Conservation (phyloP, 1,140 invertebrate species). For the Anastrepha obliqua region DNA sequence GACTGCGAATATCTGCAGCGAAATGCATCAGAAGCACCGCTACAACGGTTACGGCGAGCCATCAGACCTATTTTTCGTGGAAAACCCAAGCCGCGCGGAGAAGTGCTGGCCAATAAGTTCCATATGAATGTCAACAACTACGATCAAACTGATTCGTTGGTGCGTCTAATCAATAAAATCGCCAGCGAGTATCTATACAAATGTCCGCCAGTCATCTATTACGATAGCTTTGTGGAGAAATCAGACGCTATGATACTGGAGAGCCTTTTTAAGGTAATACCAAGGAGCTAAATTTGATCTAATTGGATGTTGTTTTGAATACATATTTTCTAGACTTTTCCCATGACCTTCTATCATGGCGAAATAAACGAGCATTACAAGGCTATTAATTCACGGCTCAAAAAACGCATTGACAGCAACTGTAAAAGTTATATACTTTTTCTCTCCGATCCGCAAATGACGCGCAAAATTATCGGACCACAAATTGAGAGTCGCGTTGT, state of each 20-base stretch:
- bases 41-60: slow-evolving; percentile 61
- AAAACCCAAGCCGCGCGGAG: slow-evolving; percentile 77
- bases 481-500: slow-evolving; percentile 78
- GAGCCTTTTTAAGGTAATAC: slow-evolving; percentile 75
- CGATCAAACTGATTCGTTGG: slow-evolving; percentile 76
- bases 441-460: slow-evolving; percentile 78
- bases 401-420: slow-evolving; percentile 66
- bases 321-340: slow-evolving; percentile 73
- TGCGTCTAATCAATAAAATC: slow-evolving; percentile 77
- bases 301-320: neutral
- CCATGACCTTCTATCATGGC: slow-evolving; percentile 78
- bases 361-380: slow-evolving; percentile 75
- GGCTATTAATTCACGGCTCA: slow-evolving; percentile 62
- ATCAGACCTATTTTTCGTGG: slow-evolving; percentile 75
- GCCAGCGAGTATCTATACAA: slow-evolving; percentile 77
- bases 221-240: slow-evolving; percentile 77
- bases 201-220: slow-evolving; percentile 79
- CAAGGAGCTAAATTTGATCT: neutral
- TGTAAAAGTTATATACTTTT: slow-evolving; percentile 81
- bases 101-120: slow-evolving; percentile 76
- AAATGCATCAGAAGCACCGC: neutral
- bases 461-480: slow-evolving; percentile 77
- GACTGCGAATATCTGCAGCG: slow-evolving; percentile 24
- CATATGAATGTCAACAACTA: slow-evolving; percentile 66
- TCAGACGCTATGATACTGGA: slow-evolving; percentile 77